Evolutionary conservation across 2,113 vertebrate species (phyloP).

Genomic region (Xyliphius kryptos): DNA sequence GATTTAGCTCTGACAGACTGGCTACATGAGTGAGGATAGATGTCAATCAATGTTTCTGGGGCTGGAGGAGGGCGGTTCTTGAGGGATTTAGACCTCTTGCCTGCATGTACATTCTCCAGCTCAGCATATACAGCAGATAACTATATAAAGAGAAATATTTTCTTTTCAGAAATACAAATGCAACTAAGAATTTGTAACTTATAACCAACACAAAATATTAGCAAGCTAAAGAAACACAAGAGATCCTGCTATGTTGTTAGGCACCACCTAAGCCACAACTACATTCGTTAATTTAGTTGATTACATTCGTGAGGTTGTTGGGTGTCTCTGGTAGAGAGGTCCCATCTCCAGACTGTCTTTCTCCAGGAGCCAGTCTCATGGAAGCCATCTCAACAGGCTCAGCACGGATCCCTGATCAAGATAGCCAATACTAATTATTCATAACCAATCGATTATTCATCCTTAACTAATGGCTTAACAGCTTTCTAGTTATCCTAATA

Average conservation of each 20-base stretch:
- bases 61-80: conserved; percentile 68
- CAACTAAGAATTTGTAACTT: too few species aligned
- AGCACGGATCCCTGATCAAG: conserved; percentile 55
- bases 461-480: too few species aligned
- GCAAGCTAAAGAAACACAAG: too few species aligned
- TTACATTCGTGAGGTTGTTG: conserved; percentile 75
- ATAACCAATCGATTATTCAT: too few species aligned
- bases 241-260: too few species aligned
- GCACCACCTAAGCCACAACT: too few species aligned
- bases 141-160: conserved; percentile 65
- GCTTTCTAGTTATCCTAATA: too few species aligned
- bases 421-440: neutral
- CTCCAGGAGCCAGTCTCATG: conserved; percentile 80
- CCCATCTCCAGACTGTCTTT: conserved; percentile 91
- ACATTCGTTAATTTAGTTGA: too few species aligned
- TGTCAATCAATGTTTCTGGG: conserved; percentile 59
- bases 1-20: conserved; percentile 53
- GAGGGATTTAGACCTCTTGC: conserved; percentile 71
- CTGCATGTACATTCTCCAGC: conserved; percentile 80
- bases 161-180: too few species aligned
- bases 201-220: too few species aligned
- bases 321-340: conserved; percentile 92
- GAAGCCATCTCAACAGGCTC: conserved; percentile 70
- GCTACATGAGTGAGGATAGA: conserved; percentile 60
- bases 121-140: conserved; percentile 91